Evolutionary conservation across 2,888 invertebrate genomes (phyloP).

Genomic region (Cerastis leucographa): DNA sequence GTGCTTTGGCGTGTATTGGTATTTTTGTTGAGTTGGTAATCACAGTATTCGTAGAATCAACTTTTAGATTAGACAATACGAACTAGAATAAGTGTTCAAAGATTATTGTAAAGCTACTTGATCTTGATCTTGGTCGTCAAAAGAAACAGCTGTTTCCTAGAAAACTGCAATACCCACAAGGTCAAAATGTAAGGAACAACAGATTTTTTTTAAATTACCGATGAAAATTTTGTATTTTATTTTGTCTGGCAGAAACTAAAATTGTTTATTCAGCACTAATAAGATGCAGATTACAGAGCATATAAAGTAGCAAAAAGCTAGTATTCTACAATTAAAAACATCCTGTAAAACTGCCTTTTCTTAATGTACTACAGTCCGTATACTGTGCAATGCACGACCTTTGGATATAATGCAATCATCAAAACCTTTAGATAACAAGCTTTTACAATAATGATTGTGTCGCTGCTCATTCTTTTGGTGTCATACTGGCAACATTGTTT

Average conservation of each 20-base stretch:
- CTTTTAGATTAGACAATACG: neutral
- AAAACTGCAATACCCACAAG: too few species aligned
- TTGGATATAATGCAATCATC: neutral
- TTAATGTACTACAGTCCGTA: neutral
- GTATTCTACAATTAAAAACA: neutral
- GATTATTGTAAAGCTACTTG: neutral
- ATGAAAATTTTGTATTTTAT: neutral
- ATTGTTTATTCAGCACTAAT: neutral
- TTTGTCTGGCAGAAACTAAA: neutral
- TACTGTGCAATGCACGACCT: conserved; percentile 5
- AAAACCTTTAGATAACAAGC: neutral
- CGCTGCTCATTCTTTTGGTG: neutral
- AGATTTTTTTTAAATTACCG: too few species aligned
- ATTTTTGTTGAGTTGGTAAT: neutral
- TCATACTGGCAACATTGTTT: too few species aligned
- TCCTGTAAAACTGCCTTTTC: neutral
- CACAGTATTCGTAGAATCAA: neutral
- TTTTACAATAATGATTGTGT: neutral
- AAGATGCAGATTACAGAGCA: neutral
- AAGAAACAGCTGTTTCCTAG: too few species aligned
- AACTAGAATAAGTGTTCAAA: neutral
- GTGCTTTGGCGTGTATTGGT: conserved; percentile 1
- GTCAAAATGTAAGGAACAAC: too few species aligned
- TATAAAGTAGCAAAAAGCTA: too few species aligned
- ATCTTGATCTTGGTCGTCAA: too few species aligned